Evolutionary conservation across 2,888 invertebrate genomes (phyloP).

Genomic region (Xanthorhoe designata): DNA sequence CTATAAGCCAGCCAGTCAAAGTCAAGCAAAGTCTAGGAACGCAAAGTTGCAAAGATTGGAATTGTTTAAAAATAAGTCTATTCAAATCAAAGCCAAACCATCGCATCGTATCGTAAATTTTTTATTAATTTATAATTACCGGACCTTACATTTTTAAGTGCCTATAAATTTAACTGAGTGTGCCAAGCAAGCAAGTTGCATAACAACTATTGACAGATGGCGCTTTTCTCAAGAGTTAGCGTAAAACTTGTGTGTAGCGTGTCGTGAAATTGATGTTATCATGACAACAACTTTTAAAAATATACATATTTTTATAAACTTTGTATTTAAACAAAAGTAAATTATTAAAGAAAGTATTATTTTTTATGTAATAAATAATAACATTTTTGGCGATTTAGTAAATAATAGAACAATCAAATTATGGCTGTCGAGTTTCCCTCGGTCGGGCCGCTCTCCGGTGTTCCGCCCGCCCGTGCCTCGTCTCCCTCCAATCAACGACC

Average conservation of each 20-base stretch:
- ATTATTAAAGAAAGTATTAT: neutral
- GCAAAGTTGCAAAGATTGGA: too few species aligned
- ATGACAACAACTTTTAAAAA: constrained; percentile 17
- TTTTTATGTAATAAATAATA: neutral
- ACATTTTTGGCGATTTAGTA: neutral
- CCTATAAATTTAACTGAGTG: too few species aligned
- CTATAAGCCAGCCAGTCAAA: neutral
- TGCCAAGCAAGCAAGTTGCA: too few species aligned
- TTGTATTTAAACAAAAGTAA: neutral
- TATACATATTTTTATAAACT: neutral
- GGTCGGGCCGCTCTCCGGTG: constrained; percentile 76
- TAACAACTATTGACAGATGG: constrained; percentile 7
- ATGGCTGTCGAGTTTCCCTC: constrained; percentile 70
- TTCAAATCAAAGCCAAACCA: too few species aligned
- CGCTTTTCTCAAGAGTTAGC: constrained; percentile 7
- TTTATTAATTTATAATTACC: too few species aligned
- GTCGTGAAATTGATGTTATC: constrained; percentile 12
- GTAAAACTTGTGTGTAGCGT: neutral
- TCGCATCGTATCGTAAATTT: too few species aligned
- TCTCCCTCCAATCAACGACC: constrained; percentile 60
- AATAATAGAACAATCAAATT: constrained; percentile 31
- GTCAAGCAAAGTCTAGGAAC: too few species aligned
- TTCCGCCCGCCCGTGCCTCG: constrained; percentile 66
- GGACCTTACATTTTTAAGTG: too few species aligned
- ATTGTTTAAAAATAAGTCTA: too few species aligned